These are phyloP conservation scores for Fistularia commersonii DNA, from an alignment of 2,797 vertebrate genomes.

Conservation along the genomic window DNA sequence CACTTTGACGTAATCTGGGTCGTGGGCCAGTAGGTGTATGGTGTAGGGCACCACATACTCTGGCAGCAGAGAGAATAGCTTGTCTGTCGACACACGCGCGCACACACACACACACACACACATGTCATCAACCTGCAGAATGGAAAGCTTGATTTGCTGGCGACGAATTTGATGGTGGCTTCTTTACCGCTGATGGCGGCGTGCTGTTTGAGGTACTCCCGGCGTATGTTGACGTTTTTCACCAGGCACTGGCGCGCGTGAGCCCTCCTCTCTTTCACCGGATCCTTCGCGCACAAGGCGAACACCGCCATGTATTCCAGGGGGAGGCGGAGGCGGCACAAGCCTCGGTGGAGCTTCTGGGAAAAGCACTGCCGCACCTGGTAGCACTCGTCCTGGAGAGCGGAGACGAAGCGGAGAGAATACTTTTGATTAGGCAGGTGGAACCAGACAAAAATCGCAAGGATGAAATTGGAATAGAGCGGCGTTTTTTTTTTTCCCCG, in stretches of 20 bases:
- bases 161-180: neutral
- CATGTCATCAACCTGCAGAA: no score
- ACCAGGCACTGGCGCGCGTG: conserved; percentile 96
- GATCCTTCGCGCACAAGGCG: conserved; percentile 95
- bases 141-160: no score
- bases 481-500: no score
- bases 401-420: neutral
- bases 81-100: conserved; percentile 77
- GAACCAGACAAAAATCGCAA: neutral
- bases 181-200: conserved; percentile 90
- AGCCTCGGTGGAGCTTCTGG: conserved; percentile 95
- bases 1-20: conserved; percentile 96
- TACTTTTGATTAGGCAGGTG: neutral
- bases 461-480: no score
- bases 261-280: conserved; percentile 93
- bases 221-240: conserved; percentile 94
- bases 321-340: conserved; percentile 90
- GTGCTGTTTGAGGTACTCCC: conserved; percentile 97
- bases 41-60: conserved; percentile 98
- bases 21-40: conserved; percentile 96
- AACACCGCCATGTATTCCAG: conserved; percentile 98
- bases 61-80: conserved; percentile 92
- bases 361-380: conserved; percentile 96
- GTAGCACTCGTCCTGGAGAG: conserved; percentile 90
- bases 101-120: neutral